Conservation (phyloP, 2,113 vertebrate genomes). For the Stictonetta naevosa region DNA sequence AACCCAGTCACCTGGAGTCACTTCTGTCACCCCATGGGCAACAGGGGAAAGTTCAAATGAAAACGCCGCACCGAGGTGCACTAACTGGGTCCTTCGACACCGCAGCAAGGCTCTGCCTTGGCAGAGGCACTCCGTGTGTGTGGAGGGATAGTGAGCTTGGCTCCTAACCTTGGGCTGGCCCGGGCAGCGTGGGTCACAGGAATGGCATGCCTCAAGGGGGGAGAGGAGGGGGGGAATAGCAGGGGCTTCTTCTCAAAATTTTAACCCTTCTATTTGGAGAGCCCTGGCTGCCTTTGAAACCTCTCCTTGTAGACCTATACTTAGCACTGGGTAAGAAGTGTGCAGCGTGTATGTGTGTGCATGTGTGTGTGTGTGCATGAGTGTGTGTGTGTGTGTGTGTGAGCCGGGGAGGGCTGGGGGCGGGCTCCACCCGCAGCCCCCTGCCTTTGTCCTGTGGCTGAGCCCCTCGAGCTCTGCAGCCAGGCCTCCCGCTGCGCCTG, state of each 20-base stretch:
- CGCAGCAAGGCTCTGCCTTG: neutral
- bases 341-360: neutral
- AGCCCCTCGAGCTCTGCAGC: neutral
- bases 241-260: slow-evolving; percentile 56
- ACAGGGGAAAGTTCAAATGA: neutral
- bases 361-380: neutral
- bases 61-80: neutral
- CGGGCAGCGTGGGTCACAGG: slow-evolving; percentile 65
- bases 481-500: fast-evolving
- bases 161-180: slow-evolving; percentile 62
- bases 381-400: neutral
- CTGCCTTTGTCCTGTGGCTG: slow-evolving; percentile 5
- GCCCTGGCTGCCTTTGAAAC: slow-evolving; percentile 65
- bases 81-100: neutral
- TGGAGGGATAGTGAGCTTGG: slow-evolving; percentile 26
- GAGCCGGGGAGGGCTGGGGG: neutral
- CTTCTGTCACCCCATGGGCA: neutral
- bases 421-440: slow-evolving; percentile 16
- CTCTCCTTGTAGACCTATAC: slow-evolving; percentile 50
- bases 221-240: neutral
- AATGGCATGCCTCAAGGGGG: slow-evolving; percentile 58
- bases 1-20: slow-evolving; percentile 43
- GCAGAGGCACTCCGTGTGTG: neutral
- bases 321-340: slow-evolving; percentile 41
- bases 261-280: slow-evolving; percentile 63